A percentile compares a stretch with the other conserved stretches of the same genome.
These are phyloP conservation scores for Apis dorsata DNA, from an alignment of 1,140 invertebrate genomes.

Conservation along the genomic window DNA sequence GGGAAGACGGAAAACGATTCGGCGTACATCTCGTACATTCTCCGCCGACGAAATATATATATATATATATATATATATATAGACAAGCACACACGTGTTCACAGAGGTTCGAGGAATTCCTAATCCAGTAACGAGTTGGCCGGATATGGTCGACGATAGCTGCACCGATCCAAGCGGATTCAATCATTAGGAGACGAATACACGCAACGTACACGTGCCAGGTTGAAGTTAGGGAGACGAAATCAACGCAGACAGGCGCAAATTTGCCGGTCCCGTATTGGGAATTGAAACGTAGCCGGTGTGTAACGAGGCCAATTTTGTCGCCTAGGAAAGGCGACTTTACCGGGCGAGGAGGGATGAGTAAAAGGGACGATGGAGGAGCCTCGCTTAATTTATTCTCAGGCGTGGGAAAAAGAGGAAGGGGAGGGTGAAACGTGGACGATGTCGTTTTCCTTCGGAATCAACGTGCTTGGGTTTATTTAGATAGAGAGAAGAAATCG, in stretches of 20 bases:
- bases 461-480: not conserved
- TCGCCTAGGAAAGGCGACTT: conserved; percentile 3
- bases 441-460: not conserved
- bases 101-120: conserved; percentile 32
- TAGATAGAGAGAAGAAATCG: too few relatives aligned
- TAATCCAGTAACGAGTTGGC: conserved; percentile 38
- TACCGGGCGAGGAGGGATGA: not conserved
- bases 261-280: conserved; percentile 63
- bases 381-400: not conserved
- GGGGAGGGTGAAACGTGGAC: not conserved
- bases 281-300: conserved; percentile 57
- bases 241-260: conserved; percentile 53
- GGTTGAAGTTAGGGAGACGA: not conserved
- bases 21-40: too few relatives aligned
- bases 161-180: conserved; percentile 41
- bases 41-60: not conserved
- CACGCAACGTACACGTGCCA: not conserved
- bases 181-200: conserved; percentile 58
- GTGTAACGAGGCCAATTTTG: conserved; percentile 66
- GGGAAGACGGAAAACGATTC: too few relatives aligned
- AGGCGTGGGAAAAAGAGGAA: not conserved
- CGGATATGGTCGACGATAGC: conserved; percentile 7
- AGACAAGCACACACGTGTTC: too few relatives aligned
- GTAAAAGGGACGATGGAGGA: conserved; percentile 5
- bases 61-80: too few relatives aligned